Conservation (phyloP, 2,113 vertebrate species). For the Aldabrachelys gigantea region DNA sequence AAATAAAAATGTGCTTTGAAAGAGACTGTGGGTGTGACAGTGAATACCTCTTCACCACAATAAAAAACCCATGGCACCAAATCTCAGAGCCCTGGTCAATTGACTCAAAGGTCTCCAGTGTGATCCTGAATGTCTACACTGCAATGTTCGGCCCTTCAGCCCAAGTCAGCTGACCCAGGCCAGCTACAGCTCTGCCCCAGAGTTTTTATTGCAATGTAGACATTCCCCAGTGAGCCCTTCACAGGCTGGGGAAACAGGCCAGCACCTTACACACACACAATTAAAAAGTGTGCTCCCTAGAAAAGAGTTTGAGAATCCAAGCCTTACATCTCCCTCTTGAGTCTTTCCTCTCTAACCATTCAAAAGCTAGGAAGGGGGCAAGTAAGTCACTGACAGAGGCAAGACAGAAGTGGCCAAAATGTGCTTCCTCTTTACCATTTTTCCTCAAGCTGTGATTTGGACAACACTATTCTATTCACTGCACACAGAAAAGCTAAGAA, state of each 20-base stretch:
- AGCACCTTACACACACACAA: background rate
- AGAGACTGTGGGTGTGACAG: background rate
- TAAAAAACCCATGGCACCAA: background rate
- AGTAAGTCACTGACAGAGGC: rapidly evolving
- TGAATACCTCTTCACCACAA: background rate
- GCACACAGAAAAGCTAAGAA: background rate
- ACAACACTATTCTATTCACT: background rate
- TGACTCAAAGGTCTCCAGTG: background rate
- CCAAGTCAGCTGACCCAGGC: no score
- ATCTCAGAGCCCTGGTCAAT: background rate
- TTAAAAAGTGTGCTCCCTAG: background rate
- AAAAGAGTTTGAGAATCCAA: background rate
- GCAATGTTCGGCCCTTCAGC: background rate
- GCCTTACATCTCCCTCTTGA: background rate
- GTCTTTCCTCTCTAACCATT: background rate
- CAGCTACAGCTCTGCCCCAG: background rate
- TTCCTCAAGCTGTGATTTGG: background rate
- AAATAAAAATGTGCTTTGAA: background rate
- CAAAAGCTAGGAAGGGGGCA: background rate
- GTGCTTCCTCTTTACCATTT: background rate
- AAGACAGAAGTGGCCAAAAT: background rate
- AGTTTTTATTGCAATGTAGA: background rate
- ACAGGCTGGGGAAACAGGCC: background rate
- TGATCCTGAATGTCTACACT: background rate
- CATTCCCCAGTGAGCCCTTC: background rate